Base-by-base conservation (phyloP, 1,140 invertebrate genomes). In the Drosophila mojavensis region DNA sequence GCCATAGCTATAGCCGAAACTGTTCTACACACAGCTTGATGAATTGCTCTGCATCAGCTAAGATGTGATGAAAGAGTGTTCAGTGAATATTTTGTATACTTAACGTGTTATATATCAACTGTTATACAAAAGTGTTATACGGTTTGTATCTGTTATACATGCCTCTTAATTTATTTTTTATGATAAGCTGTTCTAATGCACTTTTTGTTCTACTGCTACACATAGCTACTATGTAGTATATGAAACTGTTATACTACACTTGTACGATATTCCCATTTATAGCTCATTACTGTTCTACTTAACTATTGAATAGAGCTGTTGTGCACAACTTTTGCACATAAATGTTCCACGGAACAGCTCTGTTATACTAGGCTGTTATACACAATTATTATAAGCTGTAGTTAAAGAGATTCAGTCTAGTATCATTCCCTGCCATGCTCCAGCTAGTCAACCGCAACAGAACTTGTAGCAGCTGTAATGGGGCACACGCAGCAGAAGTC, bases 61-160 rank as follows among this genome's bases (percentile, higher is more conserved):
- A 17, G 17, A 17, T 17, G 17, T 17, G 17, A 17, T 17, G 17
- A 17, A 17, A 17, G 17, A 17, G 17, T 17, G 17, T 17, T 17
- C 17, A 17, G 17, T 17, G 0, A 17, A 17, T 24, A 24, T 24
- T 2, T 24, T 24, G 20, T 24, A 24, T 24, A 24, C 20, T 24
- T 24, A 3, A 24, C 20, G 3, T 15, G 28, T 30, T 30, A 0
- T 5, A 30, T 6, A 2, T 5, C 0, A 33, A 33, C 24, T 60
- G 20, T 67, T 67, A 41, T 50, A 43, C 17, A 13, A 17, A 33
- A 51, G n/a, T 45, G 9, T 15, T 45, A 15, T 45, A 10, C 11
- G 13, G 0, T 15, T 13, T 9, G 7, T 2, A 33, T 7, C 33
- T 7, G 33, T 33, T 33, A 33, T 33, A 33, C 33, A 30, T 30